Evolutionary conservation across 2,888 invertebrate genomes (phyloP), one percentile per base, ranked within the genome.

Genomic region (Andrena trimmerana): DNA sequence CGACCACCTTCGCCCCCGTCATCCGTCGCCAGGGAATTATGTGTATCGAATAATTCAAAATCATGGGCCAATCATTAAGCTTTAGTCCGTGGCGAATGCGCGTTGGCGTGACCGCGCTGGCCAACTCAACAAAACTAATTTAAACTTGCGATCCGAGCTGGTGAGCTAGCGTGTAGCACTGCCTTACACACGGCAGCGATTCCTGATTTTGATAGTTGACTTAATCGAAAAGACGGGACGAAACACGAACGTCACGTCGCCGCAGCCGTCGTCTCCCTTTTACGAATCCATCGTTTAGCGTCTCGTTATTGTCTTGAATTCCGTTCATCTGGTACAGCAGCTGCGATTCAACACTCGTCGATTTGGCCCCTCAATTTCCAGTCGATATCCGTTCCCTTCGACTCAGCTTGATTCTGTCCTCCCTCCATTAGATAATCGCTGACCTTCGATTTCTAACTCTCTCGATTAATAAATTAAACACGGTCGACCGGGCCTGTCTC

Each of bases 81-180:
- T 70, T 78, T 70, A 65, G 72, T 7, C 59, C 59, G 57, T 33
- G 62, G 10, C 24, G 10, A 42, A 36, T 59, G 24, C 50, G 60
- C 52, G 66, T 33, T 31, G 33, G 24, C 27, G 60, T 62, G 54
- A 31, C 66, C 57, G 75, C n/a, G 52, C n/a, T 33, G 68, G 27
- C 82, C 16, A 82, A 78, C 83, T 83, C 83, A 83, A 76, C 84
- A 73, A 84, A 84, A 84, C 84, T 84, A 84, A 84, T 84, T 83
- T 83, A 84, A 84, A 84, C 79, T 84, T 84, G 10, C 33, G 72
- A 78, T 79, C 72, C 79, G 48, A 42, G 63, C 2, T 52, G 52
- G 24, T 24, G 33, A n/a, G 50, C 7, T 50, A 50, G 52, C 50
- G 48, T n/a, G 60, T 29, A 60, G 13, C 69, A 16, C 2, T 52